Percentiles rank a stretch among this genome's conserved stretches.
Evolutionary conservation across 2,888 invertebrate species (phyloP).

Genomic region (Plagodis dolabraria): DNA sequence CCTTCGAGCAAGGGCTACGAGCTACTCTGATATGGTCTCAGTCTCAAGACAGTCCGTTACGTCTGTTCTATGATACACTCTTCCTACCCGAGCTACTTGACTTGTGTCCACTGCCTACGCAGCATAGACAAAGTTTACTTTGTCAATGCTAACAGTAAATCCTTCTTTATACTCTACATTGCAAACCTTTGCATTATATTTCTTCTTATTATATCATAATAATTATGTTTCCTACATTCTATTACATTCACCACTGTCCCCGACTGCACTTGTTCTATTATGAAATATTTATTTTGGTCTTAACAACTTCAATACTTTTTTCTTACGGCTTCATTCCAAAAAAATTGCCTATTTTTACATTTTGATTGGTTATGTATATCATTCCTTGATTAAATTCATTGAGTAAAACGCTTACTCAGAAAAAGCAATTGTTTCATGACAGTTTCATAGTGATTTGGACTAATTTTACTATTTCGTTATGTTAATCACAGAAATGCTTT

Average conservation of each 20-base stretch:
- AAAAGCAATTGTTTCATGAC: slow-evolving; percentile 2
- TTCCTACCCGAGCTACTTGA: slow-evolving; percentile 79
- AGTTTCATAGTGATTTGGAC: slow-evolving; percentile 1
- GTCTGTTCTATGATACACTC: slow-evolving; percentile 80
- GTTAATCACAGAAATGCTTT: slow-evolving; percentile 25
- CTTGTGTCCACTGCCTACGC: slow-evolving; percentile 63
- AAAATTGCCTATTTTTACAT: too few species aligned
- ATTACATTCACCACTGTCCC: not conserved
- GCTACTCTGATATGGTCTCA: slow-evolving; percentile 83
- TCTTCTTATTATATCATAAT: not conserved
- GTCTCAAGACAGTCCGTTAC: slow-evolving; percentile 82
- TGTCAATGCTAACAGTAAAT: slow-evolving; percentile 3
- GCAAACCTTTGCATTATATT: not conserved
- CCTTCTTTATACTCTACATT: not conserved
- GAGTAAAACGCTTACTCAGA: not conserved
- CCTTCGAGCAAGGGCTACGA: slow-evolving; percentile 66
- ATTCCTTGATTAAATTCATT: too few species aligned
- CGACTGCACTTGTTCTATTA: too few species aligned
- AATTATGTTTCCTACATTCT: not conserved
- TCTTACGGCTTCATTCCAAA: too few species aligned
- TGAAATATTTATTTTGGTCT: too few species aligned
- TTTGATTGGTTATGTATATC: too few species aligned
- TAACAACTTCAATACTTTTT: too few species aligned
- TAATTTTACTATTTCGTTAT: slow-evolving; percentile 7
- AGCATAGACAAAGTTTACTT: slow-evolving; percentile 22